phyloP scores from a whole-genome alignment of 2,797 vertebrate species.

The Epinephelus awoara region DNA sequence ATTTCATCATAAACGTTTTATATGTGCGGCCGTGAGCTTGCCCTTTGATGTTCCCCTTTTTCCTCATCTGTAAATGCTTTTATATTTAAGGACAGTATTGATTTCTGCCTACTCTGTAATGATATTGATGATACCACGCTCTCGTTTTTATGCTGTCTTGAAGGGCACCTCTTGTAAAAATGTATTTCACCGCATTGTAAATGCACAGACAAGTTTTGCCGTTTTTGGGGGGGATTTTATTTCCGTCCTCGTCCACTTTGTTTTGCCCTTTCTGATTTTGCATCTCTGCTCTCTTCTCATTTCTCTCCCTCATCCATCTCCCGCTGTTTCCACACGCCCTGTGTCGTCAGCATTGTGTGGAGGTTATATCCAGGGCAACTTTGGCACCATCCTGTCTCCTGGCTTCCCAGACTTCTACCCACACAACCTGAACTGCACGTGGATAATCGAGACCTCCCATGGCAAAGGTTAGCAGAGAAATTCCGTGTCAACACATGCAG shows the following conservation, averaged over 20 bases:
- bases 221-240: slow-evolving; percentile 32
- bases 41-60: slow-evolving; percentile 63
- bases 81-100: slow-evolving; percentile 80
- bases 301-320: slow-evolving; percentile 34
- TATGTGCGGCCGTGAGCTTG: slow-evolving; percentile 41
- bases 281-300: slow-evolving; percentile 6
- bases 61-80: slow-evolving; percentile 74
- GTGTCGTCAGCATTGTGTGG: slow-evolving; percentile 91
- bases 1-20: slow-evolving; percentile 72
- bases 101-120: slow-evolving; percentile 74
- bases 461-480: slow-evolving; percentile 92
- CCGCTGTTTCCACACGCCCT: background rate
- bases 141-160: slow-evolving; percentile 69
- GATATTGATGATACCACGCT: slow-evolving; percentile 69
- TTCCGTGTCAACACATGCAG: slow-evolving; percentile 64
- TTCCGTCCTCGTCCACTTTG: slow-evolving; percentile 32
- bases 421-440: slow-evolving; percentile 99
- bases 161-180: slow-evolving; percentile 75
- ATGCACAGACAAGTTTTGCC: slow-evolving; percentile 43
- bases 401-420: slow-evolving; percentile 99
- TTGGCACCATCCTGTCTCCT: slow-evolving; percentile 96
- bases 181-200: slow-evolving; percentile 65
- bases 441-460: slow-evolving; percentile 97
- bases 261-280: slow-evolving; percentile 44
- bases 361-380: slow-evolving; percentile 95